Evolutionary conservation across 2,888 invertebrate genomes (phyloP).

Genomic region (Meteorus cinctellus): DNA sequence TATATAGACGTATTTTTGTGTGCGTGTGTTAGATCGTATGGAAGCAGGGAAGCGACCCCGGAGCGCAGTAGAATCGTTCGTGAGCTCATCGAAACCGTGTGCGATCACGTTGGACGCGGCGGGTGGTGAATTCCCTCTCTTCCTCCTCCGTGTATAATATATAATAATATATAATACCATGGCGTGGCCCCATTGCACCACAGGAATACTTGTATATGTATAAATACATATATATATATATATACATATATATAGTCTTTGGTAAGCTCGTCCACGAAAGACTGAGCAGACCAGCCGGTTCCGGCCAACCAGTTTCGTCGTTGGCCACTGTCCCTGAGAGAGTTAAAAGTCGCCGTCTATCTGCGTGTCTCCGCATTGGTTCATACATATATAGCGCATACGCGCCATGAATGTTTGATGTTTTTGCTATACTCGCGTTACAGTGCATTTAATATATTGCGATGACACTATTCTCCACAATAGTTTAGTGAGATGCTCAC

Average conservation of each 20-base stretch:
- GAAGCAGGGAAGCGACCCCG: conserved; percentile 30
- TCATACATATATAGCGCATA: conserved; percentile 52
- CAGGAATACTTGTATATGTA: neutral
- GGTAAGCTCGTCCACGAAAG: conserved; percentile 17
- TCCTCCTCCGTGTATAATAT: neutral
- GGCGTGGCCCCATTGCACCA: neutral
- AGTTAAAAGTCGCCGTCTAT: conserved; percentile 46
- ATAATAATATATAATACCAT: neutral
- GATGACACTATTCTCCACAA: no score
- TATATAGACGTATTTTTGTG: neutral
- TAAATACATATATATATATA: no score
- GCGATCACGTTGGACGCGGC: conserved; percentile 29
- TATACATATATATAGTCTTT: neutral
- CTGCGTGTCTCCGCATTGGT: conserved; percentile 35
- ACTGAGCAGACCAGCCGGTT: conserved; percentile 35
- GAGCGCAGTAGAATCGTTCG: conserved; percentile 35
- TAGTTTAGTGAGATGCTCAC: no score
- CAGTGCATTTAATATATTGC: conserved; percentile 40
- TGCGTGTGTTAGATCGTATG: neutral
- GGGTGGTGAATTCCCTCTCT: conserved; percentile 30
- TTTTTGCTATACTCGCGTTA: conserved; percentile 51
- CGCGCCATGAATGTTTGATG: conserved; percentile 59
- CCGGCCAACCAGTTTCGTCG: conserved; percentile 47
- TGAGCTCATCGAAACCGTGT: conserved; percentile 42
- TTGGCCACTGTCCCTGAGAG: conserved; percentile 49